Evolutionary conservation across 2,888 invertebrate species (phyloP).

Genomic region (Tuta absoluta): DNA sequence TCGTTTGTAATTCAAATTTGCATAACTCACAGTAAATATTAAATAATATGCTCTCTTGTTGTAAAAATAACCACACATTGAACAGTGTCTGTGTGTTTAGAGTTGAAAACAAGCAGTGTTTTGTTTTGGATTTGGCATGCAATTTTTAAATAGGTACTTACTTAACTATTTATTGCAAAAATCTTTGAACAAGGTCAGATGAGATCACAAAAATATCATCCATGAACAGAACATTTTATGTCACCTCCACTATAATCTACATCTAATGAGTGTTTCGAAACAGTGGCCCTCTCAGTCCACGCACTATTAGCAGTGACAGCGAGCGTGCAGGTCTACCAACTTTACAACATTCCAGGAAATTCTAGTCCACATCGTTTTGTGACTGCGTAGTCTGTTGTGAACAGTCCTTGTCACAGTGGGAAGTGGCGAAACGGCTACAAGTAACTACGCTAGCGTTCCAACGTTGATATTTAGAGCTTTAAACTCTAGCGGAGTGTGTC

Average conservation of each 20-base stretch:
- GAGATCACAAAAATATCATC: not conserved
- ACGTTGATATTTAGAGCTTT: not conserved
- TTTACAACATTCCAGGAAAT: conserved; percentile 23
- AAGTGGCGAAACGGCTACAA: not conserved
- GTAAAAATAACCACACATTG: too few relatives aligned
- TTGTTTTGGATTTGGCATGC: too few relatives aligned
- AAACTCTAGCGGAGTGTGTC: not conserved
- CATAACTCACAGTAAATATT: too few relatives aligned
- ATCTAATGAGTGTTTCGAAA: conserved; percentile 37
- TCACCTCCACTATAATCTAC: not conserved
- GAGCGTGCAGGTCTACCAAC: conserved; percentile 5
- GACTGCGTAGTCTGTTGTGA: not conserved
- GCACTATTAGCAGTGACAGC: conserved; percentile 50
- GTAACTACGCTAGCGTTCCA: not conserved
- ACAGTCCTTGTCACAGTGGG: conserved; percentile 6
- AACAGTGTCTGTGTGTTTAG: too few relatives aligned
- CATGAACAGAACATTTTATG: not conserved
- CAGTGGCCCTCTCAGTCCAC: conserved; percentile 51
- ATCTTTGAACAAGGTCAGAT: not conserved
- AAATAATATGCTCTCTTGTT: too few relatives aligned
- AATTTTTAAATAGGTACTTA: too few relatives aligned
- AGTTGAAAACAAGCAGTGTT: too few relatives aligned
- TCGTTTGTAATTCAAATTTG: too few relatives aligned
- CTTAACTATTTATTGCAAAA: too few relatives aligned
- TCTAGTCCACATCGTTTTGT: conserved; percentile 8